These are phyloP conservation scores for Philopotamus ludificatus DNA, from an alignment of 1,140 invertebrate species.

Conservation along the genomic window DNA sequence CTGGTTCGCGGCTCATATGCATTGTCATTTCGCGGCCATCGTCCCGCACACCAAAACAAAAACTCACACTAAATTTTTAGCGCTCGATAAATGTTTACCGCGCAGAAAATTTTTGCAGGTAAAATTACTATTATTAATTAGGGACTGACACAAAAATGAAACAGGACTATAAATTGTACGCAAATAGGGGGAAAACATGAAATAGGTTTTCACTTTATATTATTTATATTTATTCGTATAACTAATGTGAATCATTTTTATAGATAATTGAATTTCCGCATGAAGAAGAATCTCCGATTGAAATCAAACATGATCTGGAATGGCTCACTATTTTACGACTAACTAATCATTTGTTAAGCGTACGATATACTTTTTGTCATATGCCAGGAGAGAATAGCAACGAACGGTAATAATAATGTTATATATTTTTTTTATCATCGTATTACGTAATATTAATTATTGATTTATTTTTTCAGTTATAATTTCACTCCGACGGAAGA, in stretches of 20 bases:
- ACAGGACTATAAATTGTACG: too few relatives aligned
- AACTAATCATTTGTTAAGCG: slow-evolving; percentile 85
- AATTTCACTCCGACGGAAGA: slow-evolving; percentile 73
- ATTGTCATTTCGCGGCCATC: slow-evolving; percentile 91
- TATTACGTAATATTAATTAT: not conserved
- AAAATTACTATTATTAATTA: too few relatives aligned
- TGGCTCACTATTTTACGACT: slow-evolving; percentile 86
- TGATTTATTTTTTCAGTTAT: slow-evolving; percentile 55
- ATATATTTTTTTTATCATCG: slow-evolving; percentile 11
- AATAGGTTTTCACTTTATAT: not conserved
- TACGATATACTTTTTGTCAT: slow-evolving; percentile 67
- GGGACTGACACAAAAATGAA: too few relatives aligned
- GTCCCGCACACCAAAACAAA: slow-evolving; percentile 66
- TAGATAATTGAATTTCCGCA: slow-evolving; percentile 54
- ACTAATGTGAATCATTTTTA: not conserved
- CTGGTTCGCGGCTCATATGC: slow-evolving; percentile 98
- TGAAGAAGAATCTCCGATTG: slow-evolving; percentile 57
- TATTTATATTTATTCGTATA: not conserved
- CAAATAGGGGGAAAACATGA: too few relatives aligned
- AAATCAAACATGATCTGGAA: slow-evolving; percentile 85
- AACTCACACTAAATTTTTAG: slow-evolving; percentile 83
- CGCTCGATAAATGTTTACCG: slow-evolving; percentile 94
- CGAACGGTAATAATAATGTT: slow-evolving; percentile 57
- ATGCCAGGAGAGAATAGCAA: slow-evolving; percentile 74
- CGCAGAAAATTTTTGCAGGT: slow-evolving; percentile 77